Base-by-base conservation (phyloP, 2,113 vertebrate species). In the Stictonetta naevosa region DNA sequence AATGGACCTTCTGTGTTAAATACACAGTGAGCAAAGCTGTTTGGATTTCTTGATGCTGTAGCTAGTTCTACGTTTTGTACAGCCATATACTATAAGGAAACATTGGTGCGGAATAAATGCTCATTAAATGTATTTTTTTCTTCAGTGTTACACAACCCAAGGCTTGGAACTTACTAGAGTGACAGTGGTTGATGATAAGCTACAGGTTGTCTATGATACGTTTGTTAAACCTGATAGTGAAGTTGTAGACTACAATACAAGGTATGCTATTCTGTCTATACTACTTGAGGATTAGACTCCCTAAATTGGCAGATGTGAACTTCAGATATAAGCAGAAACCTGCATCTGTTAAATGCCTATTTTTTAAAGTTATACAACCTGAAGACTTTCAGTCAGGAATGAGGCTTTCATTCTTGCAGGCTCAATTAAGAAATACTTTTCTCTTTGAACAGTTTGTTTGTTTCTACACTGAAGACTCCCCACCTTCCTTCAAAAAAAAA, bases 201-300 rank as follows among this genome's bases (percentile, higher is more conserved):
- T 98, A 60, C 97, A 98, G 77, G 97, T 99, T 34, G 58, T 98
- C 93, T 98, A 98, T 25, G 98, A 98, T 77, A 93, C 96, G 1
- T 98, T 98, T 95, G 98, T 99, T 91, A 98, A 96, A 92, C 98
- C 98, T 38, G 95, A 97, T 72, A 97, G 98, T 81, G 98, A 98
- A 83, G 95, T 98, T 55, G 95, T 98, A 71, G 98, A 99, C 97
- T 98, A 94, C 69, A 98, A 98, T 81, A 98, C 95, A 83, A 98
- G 98, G 98, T 99, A 98, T 46, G 68, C 33, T 63, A 63, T 29
- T 58, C 33, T 55, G 20, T 42, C 23, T 68, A 7, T 36, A 66
- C 10, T 46, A 20, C 33, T 72, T 64, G 7, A 72, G 33, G 72
- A 66, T 53, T 59, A 71, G 36, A 40, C 4, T 59, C 36, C 42